A percentile compares a stretch with the other conserved stretches of the same genome.
Evolutionary conservation across 2,888 invertebrate species (phyloP).

Genomic region (Cantharis nigra): DNA sequence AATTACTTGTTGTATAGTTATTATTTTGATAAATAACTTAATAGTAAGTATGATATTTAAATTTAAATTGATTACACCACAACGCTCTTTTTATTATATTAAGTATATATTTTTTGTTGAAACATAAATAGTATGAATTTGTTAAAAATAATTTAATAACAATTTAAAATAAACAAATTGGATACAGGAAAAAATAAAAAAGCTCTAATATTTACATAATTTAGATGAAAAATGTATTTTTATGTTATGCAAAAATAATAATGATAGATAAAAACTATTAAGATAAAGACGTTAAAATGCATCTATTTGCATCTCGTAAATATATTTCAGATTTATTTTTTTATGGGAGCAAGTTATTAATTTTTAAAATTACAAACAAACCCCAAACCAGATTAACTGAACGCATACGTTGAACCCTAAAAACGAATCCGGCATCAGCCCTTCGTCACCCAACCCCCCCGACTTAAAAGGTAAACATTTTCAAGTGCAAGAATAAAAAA

Average conservation of each 20-base stretch:
- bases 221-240: not conserved
- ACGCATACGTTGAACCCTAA: not conserved
- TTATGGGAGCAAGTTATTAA: not conserved
- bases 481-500: not conserved
- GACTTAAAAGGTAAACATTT: not conserved
- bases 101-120: not conserved
- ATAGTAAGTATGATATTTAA: not conserved
- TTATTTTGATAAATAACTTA: not conserved
- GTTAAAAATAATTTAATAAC: not conserved
- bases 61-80: not conserved
- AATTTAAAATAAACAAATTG: not conserved
- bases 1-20: not conserved
- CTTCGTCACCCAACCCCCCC: not conserved
- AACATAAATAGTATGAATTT: not conserved
- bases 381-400: not conserved
- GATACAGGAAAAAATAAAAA: not conserved
- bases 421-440: not conserved
- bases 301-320: not conserved
- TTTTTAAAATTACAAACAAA: not conserved
- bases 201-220: not conserved
- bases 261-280: not conserved
- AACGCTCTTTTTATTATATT: not conserved
- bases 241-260: not conserved
- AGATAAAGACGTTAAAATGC: not conserved
- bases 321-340: not conserved